Evolutionary conservation across 2,113 vertebrate genomes (phyloP).

Genomic region (Willisornis vidua): DNA sequence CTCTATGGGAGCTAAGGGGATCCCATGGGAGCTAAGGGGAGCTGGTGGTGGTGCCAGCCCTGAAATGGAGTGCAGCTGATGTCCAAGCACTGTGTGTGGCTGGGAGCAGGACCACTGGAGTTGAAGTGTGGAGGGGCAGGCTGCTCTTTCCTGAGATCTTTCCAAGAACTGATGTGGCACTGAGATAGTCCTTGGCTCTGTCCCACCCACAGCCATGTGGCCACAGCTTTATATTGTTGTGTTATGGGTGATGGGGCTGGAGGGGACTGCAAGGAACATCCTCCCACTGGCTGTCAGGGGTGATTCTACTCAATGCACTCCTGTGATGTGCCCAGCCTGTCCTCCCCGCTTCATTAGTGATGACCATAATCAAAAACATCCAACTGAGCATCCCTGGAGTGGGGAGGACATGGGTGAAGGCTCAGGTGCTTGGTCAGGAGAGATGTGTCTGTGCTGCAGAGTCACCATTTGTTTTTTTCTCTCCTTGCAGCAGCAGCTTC

Average conservation of each 20-base stretch:
- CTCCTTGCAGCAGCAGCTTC: not conserved
- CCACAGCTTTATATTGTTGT: not conserved
- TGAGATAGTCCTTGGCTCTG: not conserved
- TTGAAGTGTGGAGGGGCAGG: not conserved
- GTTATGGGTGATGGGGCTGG: not conserved
- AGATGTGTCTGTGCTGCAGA: not conserved
- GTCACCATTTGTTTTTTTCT: not conserved
- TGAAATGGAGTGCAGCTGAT: not conserved
- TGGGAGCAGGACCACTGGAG: not conserved
- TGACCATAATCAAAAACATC: not conserved
- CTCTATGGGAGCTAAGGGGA: fast-evolving
- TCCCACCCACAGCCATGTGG: not conserved
- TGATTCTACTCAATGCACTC: not conserved
- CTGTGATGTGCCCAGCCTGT: not conserved
- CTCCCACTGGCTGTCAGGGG: fast-evolving
- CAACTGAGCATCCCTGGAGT: not conserved
- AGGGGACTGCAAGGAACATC: fast-evolving
- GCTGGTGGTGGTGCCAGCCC: not conserved
- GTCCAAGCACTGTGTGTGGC: fast-evolving
- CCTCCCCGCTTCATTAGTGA: not conserved
- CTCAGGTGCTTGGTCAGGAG: fast-evolving
- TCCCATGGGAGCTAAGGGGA: fast-evolving
- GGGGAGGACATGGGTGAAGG: not conserved
- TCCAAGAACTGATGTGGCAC: not conserved
- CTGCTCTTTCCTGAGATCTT: not conserved